Evolutionary conservation across 2,113 vertebrate genomes (phyloP), one percentile per base, ranked within the genome.

Genomic region (Trochalopteron elliotii): DNA sequence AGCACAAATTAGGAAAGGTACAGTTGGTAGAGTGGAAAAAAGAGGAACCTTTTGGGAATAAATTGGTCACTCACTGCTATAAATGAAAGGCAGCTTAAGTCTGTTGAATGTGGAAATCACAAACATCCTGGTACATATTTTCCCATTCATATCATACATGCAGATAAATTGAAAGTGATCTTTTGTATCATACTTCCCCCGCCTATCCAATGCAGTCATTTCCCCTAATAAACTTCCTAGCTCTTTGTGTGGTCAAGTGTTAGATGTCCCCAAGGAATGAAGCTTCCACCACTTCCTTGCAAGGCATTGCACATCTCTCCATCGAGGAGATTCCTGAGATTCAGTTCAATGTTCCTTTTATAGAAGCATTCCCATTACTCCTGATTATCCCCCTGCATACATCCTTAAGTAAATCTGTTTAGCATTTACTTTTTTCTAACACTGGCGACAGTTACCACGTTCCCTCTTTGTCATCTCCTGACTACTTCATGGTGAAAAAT

Each of bases 51-150:
- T 68, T 47, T 63, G 70, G 61, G 57, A 87, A 87, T 64, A 87
- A 65, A 86, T 37, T 50, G 55, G 55, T 72, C 50, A 75, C 40
- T 76, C 65, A 64, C 49, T 77, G 75, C 71, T 59, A 14, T 55
- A 92, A 65, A 89, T 69, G 81, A 83, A 93, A 89, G 60, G 16
- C 80, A 83, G 72, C 7, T 77, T 74, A 86, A 80, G 79, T 35
- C 47, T 16, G 63, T 61, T 69, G 57, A 87, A 91, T 68, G 63
- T 94, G 67, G 81, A 96, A 96, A 90, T 91, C 35, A 35, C 67
- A 61, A 92, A 93, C 91, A 84, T 95, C 85, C 93, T 86, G 69
- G 76, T 71, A 64, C 83, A 78, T 95, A 95, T 92, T 97, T 96
- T 96, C 85, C 89, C 8, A 15, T 79, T 94, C 42, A 19, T 81